Base-by-base conservation (phyloP, 2,113 vertebrate genomes). In the Corydoras maculifer region DNA sequence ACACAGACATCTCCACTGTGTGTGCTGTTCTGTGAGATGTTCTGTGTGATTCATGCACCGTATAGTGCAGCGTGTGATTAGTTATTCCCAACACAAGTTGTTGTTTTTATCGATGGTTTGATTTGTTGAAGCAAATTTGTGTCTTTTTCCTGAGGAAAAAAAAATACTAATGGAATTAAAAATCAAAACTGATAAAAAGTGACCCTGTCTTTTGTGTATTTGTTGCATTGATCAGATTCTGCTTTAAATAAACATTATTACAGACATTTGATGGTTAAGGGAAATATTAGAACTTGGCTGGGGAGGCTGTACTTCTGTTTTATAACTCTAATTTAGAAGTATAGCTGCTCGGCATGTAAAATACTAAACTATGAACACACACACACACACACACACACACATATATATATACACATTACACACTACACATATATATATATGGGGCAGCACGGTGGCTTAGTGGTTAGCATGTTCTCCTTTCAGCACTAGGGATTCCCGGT, bases 61-160 rank as follows among this genome's bases (percentile, higher is more conserved):
- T 86, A 71, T 77, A 77, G 84, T 84, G 83, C 62, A 43, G 72
- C 69, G 64, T 86, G 87, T 87, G 82, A 81, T 78, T 85, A 84
- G 78, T 78, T 80, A 79, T 86, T 77, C 81, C 72, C 69, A 80
- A 77, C 78, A 74, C 76, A 74, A 82, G 81, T 79, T 89, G 86
- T 82, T 78, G 49, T 71, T 81, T 73, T 84, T 78, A 68, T 83
- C 87, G 80, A 80, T 86, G 76, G 15, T 87, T 87, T 83, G 73
- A 81, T 82, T 79, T 87, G 84, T 86, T 84, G 74, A 79, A 79
- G 79, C 84, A 77, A 76, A 84, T 81, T 82, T 88, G 82, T 88
- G 82, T 87, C 76, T 83, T 80, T 75, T 86, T 86, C 65, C 82
- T 86, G 82, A 85, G 64, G 66, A 79, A 65, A 73, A 72, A 72